A percentile compares a stretch with the other conserved stretches of the same genome.
These are phyloP conservation scores for Mionectes olivaceus DNA, from an alignment of 2,797 vertebrate genomes.

Conservation along the genomic window DNA sequence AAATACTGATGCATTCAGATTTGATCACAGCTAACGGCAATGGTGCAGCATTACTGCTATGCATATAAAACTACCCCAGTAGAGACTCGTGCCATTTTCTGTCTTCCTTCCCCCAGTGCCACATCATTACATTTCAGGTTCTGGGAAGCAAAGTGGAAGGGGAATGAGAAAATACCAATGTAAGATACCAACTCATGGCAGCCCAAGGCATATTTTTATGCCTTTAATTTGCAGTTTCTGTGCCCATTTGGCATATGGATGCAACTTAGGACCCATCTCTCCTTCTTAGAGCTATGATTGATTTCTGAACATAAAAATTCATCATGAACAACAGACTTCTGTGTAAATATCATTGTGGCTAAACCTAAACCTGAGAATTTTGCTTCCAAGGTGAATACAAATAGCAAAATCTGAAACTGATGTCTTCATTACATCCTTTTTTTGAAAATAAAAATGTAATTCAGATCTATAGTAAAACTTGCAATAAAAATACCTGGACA, in stretches of 20 bases:
- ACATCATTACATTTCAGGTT: not conserved
- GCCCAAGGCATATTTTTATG: not conserved
- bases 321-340: not conserved
- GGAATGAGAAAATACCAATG: not conserved
- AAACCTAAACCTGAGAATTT: not conserved
- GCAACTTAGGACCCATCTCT: not conserved
- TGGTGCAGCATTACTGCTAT: not conserved
- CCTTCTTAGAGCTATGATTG: slow-evolving; percentile 8
- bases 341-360: slow-evolving; percentile 17
- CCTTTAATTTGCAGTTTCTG: slow-evolving; percentile 15
- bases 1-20: not conserved
- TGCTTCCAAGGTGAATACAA: slow-evolving; percentile 30
- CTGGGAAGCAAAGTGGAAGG: not conserved
- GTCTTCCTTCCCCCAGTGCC: not conserved
- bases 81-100: not conserved
- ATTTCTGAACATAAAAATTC: slow-evolving; percentile 52
- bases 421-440: slow-evolving; percentile 39
- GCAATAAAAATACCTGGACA: not conserved
- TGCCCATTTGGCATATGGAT: not conserved
- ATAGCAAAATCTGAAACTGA: slow-evolving; percentile 36
- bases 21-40: not conserved
- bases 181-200: not conserved
- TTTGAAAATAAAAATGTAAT: slow-evolving; percentile 47
- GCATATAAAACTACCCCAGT: not conserved
- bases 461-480: slow-evolving; percentile 11